Conservation (phyloP, 2,113 vertebrate genomes). For the Falcunculus frontatus region DNA sequence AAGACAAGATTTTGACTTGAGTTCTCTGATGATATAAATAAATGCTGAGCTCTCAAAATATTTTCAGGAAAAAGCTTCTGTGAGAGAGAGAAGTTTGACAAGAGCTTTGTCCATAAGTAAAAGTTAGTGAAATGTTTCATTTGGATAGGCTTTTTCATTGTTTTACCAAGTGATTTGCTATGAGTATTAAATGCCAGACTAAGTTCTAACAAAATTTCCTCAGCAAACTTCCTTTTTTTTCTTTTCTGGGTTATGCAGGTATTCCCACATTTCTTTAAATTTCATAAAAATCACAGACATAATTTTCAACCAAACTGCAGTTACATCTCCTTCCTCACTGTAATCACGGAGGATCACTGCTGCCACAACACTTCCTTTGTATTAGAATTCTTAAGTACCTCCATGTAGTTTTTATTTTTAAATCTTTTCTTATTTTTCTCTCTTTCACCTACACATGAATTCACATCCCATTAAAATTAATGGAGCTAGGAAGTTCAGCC, state of each 20-base stretch:
- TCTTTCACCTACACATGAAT: neutral
- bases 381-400: neutral
- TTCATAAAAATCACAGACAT: neutral
- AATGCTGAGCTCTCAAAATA: neutral
- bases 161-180: neutral
- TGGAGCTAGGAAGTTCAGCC: neutral
- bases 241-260: neutral
- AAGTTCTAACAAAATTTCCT: neutral
- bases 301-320: neutral
- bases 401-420: neutral
- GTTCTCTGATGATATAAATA: neutral
- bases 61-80: neutral
- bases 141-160: neutral
- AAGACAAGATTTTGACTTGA: neutral
- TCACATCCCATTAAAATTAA: neutral
- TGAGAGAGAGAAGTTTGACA: neutral
- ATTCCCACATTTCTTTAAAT: neutral
- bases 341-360: neutral
- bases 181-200: neutral
- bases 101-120: neutral
- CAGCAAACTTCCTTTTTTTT: neutral
- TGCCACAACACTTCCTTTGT: neutral
- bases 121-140: neutral
- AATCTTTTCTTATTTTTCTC: neutral
- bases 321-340: neutral